Evolutionary conservation across 2,888 invertebrate genomes (phyloP).

Genomic region (Rapana venosa): DNA sequence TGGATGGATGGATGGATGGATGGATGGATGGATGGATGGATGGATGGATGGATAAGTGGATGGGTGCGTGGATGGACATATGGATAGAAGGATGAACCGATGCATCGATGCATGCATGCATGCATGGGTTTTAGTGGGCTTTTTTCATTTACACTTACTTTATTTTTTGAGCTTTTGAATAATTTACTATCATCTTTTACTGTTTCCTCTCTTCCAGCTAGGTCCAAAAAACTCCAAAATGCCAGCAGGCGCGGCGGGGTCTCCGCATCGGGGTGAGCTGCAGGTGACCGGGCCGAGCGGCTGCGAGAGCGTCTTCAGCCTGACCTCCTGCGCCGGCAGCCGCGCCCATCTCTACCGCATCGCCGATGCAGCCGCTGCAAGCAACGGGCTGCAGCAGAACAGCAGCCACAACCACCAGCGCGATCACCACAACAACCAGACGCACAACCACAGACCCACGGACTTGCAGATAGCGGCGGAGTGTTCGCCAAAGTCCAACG

Average conservation of each 20-base stretch:
- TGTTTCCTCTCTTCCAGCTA: neutral
- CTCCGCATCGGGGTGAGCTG: neutral
- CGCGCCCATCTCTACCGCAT: slow-evolving; percentile 38
- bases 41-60: neutral
- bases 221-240: neutral
- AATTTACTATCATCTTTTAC: neutral
- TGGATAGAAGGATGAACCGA: too few species aligned
- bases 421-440: neutral
- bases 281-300: slow-evolving; percentile 45
- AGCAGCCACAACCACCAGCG: neutral
- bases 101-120: neutral
- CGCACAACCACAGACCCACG: neutral
- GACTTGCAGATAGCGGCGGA: neutral
- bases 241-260: neutral
- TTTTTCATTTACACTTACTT: neutral
- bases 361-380: slow-evolving; percentile 21
- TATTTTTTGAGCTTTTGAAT: neutral
- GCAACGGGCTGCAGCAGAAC: neutral
- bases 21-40: neutral
- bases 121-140: neutral
- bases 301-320: slow-evolving; percentile 49
- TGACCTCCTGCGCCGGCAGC: slow-evolving; percentile 46
- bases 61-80: neutral
- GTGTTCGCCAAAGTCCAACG: neutral
- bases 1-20: neutral